Base-by-base conservation (phyloP, 2,113 vertebrate species). In the Phalacrocorax brasilianus region DNA sequence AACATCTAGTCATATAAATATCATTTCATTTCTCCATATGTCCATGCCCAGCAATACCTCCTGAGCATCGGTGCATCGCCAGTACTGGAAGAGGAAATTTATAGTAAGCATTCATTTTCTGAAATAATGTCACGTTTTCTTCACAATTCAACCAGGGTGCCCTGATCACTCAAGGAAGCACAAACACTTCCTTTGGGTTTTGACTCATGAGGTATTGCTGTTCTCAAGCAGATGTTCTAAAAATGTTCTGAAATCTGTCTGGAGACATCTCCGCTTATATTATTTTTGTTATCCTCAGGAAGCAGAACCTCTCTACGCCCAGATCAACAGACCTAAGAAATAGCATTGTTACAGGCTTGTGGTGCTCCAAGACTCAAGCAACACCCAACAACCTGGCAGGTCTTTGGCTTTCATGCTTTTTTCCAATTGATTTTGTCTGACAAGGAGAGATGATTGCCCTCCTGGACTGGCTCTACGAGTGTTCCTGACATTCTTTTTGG, bases 271-370 rank as follows among this genome's bases (percentile, higher is more conserved):
- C 63, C 3, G 24, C 97, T 98, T 58, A 98, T 75, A 95, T 79
- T 97, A 40, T 94, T 71, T 91, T 95, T 97, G 84, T 97, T 98
- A 15, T 98, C 87, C 96, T 30, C 95, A 99, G 99, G 98, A 98
- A 98, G 98, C 98, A 93, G 99, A 99, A 97, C 99, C 99, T 98
- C 99, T 99, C 97, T 99, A 99, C 89, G 99, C 99, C 97, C 98
- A 99, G 98, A 99, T 99, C 98, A 98, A 98, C 98, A 99, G 99
- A 98, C 99, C 98, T 98, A 99, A 99, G 99, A 99, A 99, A 98
- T 99, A 99, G 98, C 97, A 76, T 96, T 95, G 67, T 67, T 94
- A 89, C 45, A 89, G 95, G 97, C 97, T 97, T 94, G 77, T 94
- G 93, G 97, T 95, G 97, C 98, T 98, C 97, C 97, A 73, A 91